These are phyloP conservation scores for Cottoperca gobio DNA, from an alignment of 2,797 vertebrate genomes.

Conservation along the genomic window DNA sequence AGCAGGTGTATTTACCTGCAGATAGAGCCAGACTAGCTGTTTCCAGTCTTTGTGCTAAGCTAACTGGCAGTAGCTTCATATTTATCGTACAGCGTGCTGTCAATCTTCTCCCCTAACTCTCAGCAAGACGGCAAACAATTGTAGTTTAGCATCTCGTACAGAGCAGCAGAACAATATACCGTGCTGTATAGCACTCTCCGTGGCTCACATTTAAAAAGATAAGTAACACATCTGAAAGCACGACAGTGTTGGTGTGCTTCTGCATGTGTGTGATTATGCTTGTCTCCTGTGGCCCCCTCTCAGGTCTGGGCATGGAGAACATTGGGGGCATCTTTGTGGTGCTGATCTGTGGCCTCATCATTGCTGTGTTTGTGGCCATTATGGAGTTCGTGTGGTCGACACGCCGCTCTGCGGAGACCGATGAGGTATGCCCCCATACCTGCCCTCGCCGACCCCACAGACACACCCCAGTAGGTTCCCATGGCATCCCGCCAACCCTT, in stretches of 20 bases:
- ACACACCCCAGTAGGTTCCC: constrained; percentile 87
- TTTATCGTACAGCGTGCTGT: not conserved
- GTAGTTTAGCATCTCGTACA: not conserved
- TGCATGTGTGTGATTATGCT: not conserved
- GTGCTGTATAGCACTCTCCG: not conserved
- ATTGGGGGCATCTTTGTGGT: constrained; percentile 96
- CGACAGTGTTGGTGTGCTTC: not conserved
- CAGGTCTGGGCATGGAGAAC: constrained; percentile 96
- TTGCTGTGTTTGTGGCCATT: constrained; percentile 94
- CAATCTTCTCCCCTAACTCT: not conserved
- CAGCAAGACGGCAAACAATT: not conserved
- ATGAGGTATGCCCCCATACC: constrained; percentile 91
- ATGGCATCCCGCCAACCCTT: constrained; percentile 78
- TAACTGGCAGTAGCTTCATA: not conserved
- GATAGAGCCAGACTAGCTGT: not conserved
- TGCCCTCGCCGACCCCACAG: constrained; percentile 82
- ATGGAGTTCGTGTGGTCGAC: constrained; percentile 97
- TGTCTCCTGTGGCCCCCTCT: constrained; percentile 13
- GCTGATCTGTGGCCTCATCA: constrained; percentile 94
- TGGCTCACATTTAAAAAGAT: not conserved
- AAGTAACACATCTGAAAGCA: not conserved
- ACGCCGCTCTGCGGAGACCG: constrained; percentile 90
- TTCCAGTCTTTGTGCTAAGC: not conserved
- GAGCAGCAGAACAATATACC: not conserved
- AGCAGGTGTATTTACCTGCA: not conserved